Percentiles rank a stretch among this genome's conserved stretches.
These are phyloP conservation scores for Amphipyra berbera DNA, from an alignment of 2,888 invertebrate species.

Conservation along the genomic window DNA sequence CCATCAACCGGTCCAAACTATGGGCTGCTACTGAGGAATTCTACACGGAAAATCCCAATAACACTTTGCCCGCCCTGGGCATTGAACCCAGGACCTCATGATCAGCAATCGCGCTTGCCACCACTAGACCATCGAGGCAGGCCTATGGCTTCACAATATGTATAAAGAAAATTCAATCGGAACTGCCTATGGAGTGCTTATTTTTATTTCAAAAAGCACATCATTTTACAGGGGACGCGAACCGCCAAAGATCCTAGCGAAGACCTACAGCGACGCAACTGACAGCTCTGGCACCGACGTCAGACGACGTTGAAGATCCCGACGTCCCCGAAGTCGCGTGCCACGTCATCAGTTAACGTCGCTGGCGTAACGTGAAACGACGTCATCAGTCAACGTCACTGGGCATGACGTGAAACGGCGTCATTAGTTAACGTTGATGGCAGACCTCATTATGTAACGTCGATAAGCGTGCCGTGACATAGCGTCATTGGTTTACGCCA, in stretches of 20 bases:
- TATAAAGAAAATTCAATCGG: too few species aligned
- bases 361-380: constrained; percentile 25
- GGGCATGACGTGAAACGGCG: not conserved
- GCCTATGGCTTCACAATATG: too few species aligned
- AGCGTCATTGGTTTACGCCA: not conserved
- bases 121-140: too few species aligned
- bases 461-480: not conserved
- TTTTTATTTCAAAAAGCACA: too few species aligned
- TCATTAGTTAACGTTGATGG: not conserved
- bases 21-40: too few species aligned
- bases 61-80: too few species aligned
- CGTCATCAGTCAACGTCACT: constrained; percentile 1
- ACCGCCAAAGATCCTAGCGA: constrained; percentile 82
- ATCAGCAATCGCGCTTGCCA: too few species aligned
- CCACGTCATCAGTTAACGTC: constrained; percentile 70
- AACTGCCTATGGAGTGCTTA: too few species aligned
- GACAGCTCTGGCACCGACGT: constrained; percentile 65
- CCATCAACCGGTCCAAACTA: too few species aligned
- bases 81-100: too few species aligned
- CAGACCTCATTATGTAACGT: not conserved
- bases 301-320: constrained; percentile 64
- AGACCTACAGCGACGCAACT: constrained; percentile 79
- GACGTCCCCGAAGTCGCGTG: constrained; percentile 62
- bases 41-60: too few species aligned
- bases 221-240: constrained; percentile 64